phyloP scores from a whole-genome alignment of 2,797 vertebrate genomes.

The Leptoclinus maculatus region DNA sequence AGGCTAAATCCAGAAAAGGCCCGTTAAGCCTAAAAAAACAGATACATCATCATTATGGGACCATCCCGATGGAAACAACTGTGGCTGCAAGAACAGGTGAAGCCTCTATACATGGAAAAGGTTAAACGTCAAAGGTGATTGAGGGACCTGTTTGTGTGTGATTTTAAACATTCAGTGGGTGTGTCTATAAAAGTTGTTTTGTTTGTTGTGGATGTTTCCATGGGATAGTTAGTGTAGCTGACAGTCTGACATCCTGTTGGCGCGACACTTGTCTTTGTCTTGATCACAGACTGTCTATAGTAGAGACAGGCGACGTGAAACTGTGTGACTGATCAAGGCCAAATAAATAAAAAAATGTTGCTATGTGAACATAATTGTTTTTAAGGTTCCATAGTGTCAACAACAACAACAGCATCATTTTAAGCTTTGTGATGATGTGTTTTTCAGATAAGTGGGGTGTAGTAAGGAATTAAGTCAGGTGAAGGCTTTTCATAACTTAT shows the following conservation, averaged over 20 bases:
- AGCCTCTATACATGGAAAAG: constrained; percentile 8
- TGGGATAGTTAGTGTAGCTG: constrained; percentile 31
- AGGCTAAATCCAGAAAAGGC: constrained; percentile 74
- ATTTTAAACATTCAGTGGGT: background rate
- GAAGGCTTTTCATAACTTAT: background rate
- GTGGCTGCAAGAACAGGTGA: constrained; percentile 30
- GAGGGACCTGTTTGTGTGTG: constrained; percentile 11
- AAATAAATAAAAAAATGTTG: too few relatives aligned
- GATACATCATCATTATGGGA: constrained; percentile 53
- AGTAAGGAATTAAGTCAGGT: background rate
- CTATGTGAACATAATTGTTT: background rate
- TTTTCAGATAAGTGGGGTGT: background rate
- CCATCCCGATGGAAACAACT: constrained; percentile 33
- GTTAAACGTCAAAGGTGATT: constrained; percentile 4
- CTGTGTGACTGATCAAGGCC: background rate
- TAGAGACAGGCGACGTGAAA: constrained; percentile 1
- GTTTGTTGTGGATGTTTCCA: constrained; percentile 63
- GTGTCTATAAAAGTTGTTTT: constrained; percentile 15
- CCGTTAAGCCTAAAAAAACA: constrained; percentile 48
- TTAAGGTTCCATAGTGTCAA: background rate
- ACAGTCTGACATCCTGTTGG: constrained; percentile 62
- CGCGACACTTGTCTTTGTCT: constrained; percentile 45
- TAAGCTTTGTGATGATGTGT: background rate
- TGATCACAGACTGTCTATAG: background rate
- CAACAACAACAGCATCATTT: background rate